These are phyloP conservation scores for Sarcophaga peregrina DNA, from an alignment of 1,140 invertebrate species.

Conservation along the genomic window DNA sequence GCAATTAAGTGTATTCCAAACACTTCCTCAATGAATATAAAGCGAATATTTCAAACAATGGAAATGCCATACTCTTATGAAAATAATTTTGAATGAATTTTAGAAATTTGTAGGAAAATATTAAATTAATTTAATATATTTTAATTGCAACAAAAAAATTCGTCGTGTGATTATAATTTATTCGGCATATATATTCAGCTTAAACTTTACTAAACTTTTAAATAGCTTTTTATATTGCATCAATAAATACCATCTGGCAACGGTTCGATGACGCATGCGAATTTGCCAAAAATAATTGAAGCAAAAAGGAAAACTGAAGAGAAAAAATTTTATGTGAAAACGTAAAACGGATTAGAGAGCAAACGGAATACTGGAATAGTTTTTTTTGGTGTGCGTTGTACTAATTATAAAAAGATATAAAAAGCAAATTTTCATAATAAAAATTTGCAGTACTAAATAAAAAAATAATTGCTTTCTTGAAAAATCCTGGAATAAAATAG, in stretches of 20 bases:
- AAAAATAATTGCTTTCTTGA: not conserved
- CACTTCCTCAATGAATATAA: not conserved
- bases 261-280: constrained; percentile 1
- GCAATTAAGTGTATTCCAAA: not conserved
- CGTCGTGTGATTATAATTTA: too few relatives aligned
- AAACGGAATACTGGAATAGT: not conserved
- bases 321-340: constrained; percentile 22
- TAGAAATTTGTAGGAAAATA: too few relatives aligned
- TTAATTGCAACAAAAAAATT: too few relatives aligned
- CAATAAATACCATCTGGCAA: not conserved
- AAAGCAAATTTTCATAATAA: not conserved
- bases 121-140: too few relatives aligned
- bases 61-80: not conserved
- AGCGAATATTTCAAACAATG: not conserved
- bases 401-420: not conserved
- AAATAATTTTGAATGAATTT: too few relatives aligned
- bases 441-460: not conserved
- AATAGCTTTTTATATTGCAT: too few relatives aligned
- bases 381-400: not conserved
- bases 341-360: constrained; percentile 12
- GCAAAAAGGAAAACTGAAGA: constrained; percentile 16
- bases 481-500: not conserved
- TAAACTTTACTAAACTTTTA: too few relatives aligned
- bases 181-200: too few relatives aligned
- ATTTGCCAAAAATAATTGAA: constrained; percentile 14